Evolutionary conservation across 2,113 vertebrate species (phyloP), one percentile per base, ranked within the genome.

Genomic region (Nipponia nippon): DNA sequence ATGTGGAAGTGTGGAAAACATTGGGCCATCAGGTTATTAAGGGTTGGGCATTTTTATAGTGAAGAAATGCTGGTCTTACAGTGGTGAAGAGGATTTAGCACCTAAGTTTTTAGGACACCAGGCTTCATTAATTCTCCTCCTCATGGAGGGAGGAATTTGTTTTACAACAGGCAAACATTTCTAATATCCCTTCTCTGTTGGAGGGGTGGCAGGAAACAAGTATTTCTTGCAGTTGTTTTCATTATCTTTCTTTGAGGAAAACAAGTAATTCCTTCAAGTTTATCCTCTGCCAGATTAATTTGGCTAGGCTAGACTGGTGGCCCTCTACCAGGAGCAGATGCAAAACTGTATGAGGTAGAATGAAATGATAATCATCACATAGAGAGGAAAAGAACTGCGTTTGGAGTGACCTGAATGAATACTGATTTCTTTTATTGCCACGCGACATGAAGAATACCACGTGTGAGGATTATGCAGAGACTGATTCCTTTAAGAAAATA

Each of bases 391-490:
- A 84, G 25, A 92, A 44, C 16, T 56, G 53, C 0, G 0, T 72
- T 80, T 86, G 62, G 78, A 86, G 26, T 77, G n/a, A 62, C 52
- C 29, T 40, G 47, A 83, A 87, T 47, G 25, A 93, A 85, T 38
- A 73, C 7, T 50, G 59, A 81, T 67, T 83, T 61, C 3, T 59
- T 69, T 86, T 80, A 46, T 69, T 66, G 52, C 55, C 18, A 16
- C 2, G 7, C 0, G 1, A 62, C n/a, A 49, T 4, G 21, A 83
- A 46, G 61, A 84, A 16, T 30, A 58, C 7, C 23, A 38, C 0
- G 0, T 25, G 14, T 46, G 9, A 77, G 38, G 44, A 75, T 87
- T 82, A 59, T 13, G 44, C 30, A 87, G 21, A 55, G 20, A n/a
- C 16, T 0, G 7, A 94, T 58, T 92, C 42, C 44, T 87, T 90